Base-by-base conservation (phyloP, 2,888 invertebrate species). In the Andrena flavipes region DNA sequence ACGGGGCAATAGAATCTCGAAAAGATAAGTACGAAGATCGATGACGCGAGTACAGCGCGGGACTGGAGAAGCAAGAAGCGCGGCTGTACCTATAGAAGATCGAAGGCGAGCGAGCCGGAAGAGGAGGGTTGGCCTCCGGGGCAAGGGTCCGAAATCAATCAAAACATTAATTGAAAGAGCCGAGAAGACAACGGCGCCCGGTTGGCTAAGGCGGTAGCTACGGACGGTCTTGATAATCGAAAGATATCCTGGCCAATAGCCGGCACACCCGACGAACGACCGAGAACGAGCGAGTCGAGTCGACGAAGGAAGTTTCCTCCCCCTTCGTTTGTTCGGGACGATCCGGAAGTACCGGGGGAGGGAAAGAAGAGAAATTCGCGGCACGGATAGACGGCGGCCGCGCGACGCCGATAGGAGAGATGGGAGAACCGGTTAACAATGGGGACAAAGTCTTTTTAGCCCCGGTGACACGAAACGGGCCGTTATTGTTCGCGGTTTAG, bases 141-240 rank as follows among this genome's bases (percentile, higher is more conserved):
- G 85, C 85, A 88, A 87, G 88, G 89, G 90, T 87, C 89, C 90
- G 92, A 92, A 94, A 93, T 94, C 93, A 93, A 94, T 94, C 93
- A 93, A 93, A 93, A 93, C 93, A 93, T 93, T 94, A 93, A 94
- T 94, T 93, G 93, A 93, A 93, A 93, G 93, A 93, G 92, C 91
- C 86, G 89, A 89, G 91, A 93, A 93, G 93, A 94, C 93, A 93
- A 93, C 93, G 90, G 91, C 87, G 82, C 88, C 87, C 88, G 84
- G 87, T 85, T 87, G 88, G 85, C 90, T 92, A 91, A 92, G 89
- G 89, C 90, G 90, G 88, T 89, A 85, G 91, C 90, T 88, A 88
- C 87, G 90, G 90, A 91, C 88, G 89, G 90, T 92, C 91, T 92
- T 91, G 93, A 93, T 93, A 92, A 93, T 93, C 92, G 92, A 93